phyloP scores from a whole-genome alignment of 2,797 vertebrate species.

The Eutrigla gurnardus region DNA sequence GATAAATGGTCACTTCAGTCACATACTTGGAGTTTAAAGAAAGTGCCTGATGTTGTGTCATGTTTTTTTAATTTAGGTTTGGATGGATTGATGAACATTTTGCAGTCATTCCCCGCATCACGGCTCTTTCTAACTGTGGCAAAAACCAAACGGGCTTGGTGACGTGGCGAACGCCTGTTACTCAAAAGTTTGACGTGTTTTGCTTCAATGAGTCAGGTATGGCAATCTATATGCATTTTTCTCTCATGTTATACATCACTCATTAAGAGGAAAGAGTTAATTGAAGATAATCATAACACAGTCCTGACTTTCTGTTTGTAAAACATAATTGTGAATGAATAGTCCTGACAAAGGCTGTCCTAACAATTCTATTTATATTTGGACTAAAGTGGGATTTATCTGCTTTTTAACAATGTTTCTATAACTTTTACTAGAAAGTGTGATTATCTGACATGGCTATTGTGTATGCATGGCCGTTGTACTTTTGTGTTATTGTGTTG shows the following conservation, averaged over 20 bases:
- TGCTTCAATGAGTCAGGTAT: slow-evolving; percentile 85
- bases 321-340: background rate
- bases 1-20: background rate
- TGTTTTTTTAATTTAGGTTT: slow-evolving; percentile 66
- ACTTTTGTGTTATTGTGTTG: too few species aligned
- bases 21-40: background rate
- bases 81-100: slow-evolving; percentile 86
- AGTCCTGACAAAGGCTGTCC: background rate
- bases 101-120: slow-evolving; percentile 80
- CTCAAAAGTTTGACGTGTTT: slow-evolving; percentile 79
- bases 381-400: background rate
- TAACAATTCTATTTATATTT: background rate
- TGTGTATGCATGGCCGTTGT: too few species aligned
- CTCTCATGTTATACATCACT: background rate
- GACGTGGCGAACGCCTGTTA: slow-evolving; percentile 69
- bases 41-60: background rate
- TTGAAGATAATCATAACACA: background rate
- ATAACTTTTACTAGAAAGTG: background rate
- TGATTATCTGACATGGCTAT: too few species aligned
- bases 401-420: background rate
- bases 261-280: background rate
- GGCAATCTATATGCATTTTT: background rate
- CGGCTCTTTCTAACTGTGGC: slow-evolving; percentile 68
- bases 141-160: slow-evolving; percentile 72
- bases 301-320: background rate